Evolutionary conservation across 2,888 invertebrate genomes (phyloP).

Genomic region (Altica lythri): DNA sequence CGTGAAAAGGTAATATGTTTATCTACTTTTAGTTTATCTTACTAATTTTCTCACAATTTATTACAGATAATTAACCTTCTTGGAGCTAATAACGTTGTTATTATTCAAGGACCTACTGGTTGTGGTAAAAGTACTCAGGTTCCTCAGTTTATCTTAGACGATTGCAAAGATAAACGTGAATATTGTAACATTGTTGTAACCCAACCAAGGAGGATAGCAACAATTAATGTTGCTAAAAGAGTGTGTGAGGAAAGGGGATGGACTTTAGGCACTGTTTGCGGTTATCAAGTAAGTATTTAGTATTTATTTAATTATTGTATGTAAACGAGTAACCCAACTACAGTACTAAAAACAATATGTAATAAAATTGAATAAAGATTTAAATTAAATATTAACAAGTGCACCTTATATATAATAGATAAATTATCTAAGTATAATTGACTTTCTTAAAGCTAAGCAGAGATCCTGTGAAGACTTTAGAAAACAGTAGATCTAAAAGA

Average conservation of each 20-base stretch:
- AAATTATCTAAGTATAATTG: no score
- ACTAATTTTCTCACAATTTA: slow-evolving; percentile 6
- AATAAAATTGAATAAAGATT: no score
- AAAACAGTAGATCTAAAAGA: no score
- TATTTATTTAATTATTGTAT: no score
- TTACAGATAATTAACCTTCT: slow-evolving; percentile 72
- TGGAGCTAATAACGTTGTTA: slow-evolving; percentile 70
- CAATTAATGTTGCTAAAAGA: slow-evolving; percentile 83
- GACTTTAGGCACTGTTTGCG: slow-evolving; percentile 81
- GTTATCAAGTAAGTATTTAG: slow-evolving; percentile 95
- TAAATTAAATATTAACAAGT: no score
- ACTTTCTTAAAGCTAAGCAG: no score
- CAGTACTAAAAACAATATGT: no score
- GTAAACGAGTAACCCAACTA: no score
- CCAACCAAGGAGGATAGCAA: slow-evolving; percentile 92
- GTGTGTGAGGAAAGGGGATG: slow-evolving; percentile 85
- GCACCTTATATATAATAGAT: no score
- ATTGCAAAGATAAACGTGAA: slow-evolving; percentile 64
- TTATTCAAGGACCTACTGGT: slow-evolving; percentile 92
- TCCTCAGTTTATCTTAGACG: slow-evolving; percentile 91
- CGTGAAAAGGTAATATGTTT: slow-evolving; percentile 42
- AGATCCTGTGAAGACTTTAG: no score
- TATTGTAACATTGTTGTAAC: slow-evolving; percentile 90
- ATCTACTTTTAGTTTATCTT: neutral
- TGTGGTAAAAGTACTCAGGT: slow-evolving; percentile 94